Evolutionary conservation across 2,113 vertebrate genomes (phyloP), one percentile per base, ranked within the genome.

Genomic region (Lamprotornis superbus): DNA sequence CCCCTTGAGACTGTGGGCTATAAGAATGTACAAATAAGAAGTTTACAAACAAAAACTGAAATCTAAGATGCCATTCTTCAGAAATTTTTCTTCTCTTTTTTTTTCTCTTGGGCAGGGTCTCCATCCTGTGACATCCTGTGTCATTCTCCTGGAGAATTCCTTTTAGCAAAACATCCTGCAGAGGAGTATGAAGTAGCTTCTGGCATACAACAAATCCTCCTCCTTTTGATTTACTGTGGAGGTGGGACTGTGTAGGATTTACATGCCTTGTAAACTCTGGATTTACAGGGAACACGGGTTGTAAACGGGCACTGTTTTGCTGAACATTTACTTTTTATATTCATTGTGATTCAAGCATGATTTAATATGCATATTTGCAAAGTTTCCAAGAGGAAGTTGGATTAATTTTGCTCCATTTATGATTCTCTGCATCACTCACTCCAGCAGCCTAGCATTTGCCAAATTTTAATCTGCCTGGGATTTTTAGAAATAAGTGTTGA

Each of bases 401-500:
- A 93, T 93, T 93, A 61, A 90, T 79, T 80, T 83, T 61, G 40
- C 59, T 88, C 40, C 9, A 5, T 79, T 95, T 89, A n/a, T 82
- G 88, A 89, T 65, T 69, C 55, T 86, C 37, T 30, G 79, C 83
- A 94, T 83, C 83, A 11, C 70, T 96, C 74, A 64, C 46, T 93
- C 57, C 24, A 46, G 75, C 67, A 83, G 55, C 59, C 63, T 4
- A 33, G 7, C 4, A 1, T 65, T 37, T 83, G 90, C 90, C 90
- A 96, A 83, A 69, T 85, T 83, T 76, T 90, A 73, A 80, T 88
- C 94, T 94, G 82, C 63, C 28, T 61, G 46, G 79, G 85, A 90
- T 88, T 93, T 87, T 77, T 22, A 56, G 77, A 74, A 78, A 33
- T 30, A 91, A 85, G 63, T 57, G 76, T 46, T 85, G 86, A 90